A percentile compares a stretch with the other conserved stretches of the same genome.
phyloP scores from a whole-genome alignment of 2,797 vertebrate genomes.

The Rhynchonycteris naso region DNA sequence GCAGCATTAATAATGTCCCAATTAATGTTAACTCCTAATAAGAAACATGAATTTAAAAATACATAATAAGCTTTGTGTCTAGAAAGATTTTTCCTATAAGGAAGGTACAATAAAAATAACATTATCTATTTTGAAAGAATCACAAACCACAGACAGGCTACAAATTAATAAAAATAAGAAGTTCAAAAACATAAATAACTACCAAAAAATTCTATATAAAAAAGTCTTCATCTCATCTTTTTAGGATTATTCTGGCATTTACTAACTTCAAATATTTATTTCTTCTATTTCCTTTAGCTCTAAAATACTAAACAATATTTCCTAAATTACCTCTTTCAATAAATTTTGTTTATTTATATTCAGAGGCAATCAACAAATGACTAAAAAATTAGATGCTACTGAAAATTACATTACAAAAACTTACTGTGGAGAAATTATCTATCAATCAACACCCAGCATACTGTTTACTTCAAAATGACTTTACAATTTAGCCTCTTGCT shows the following conservation, averaged over 20 bases:
- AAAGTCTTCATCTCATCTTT: not conserved
- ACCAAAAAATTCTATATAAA: slow-evolving; percentile 35
- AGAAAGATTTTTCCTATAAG: not conserved
- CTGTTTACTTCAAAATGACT: slow-evolving; percentile 19
- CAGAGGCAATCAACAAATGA: slow-evolving; percentile 11
- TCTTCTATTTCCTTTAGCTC: slow-evolving; percentile 14
- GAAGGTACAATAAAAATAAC: not conserved
- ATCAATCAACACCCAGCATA: not conserved
- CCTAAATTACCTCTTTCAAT: slow-evolving; percentile 26
- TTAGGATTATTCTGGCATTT: slow-evolving; percentile 40
- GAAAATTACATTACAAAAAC: slow-evolving; percentile 38
- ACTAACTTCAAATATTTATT: not conserved
- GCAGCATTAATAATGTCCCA: not conserved
- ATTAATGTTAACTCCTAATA: not conserved
- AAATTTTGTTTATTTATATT: slow-evolving; percentile 31
- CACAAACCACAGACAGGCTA: slow-evolving; percentile 5
- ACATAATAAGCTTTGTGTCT: not conserved
- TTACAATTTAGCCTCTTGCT: not conserved
- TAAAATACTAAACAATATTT: slow-evolving; percentile 49
- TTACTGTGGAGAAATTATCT: slow-evolving; percentile 24
- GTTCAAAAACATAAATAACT: slow-evolving; percentile 35
- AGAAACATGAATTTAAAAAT: not conserved
- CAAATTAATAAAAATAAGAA: not conserved
- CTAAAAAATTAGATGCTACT: not conserved
- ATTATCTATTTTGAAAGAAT: slow-evolving; percentile 9